These are phyloP conservation scores for cat (Felis catus) DNA, from an alignment of 2,113 vertebrate genomes.

Conservation along the genomic window F.catus_Fca126_mat1.0 CM031416.1:79142001-79142500, in stretches of 20 bases:
- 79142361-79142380: slow-evolving; percentile 13
- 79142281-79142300: slow-evolving; percentile 49
- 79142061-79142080: slow-evolving; percentile 77
- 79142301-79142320: slow-evolving; percentile 26
- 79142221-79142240: slow-evolving; percentile 27
- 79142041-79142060: slow-evolving; percentile 71
- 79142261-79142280: background rate
- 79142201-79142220: slow-evolving; percentile 63
- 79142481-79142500: slow-evolving; percentile 3
- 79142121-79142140: slow-evolving; percentile 41
- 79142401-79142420: background rate
- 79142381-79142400: slow-evolving; percentile 35
- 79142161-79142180: background rate
- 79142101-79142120: slow-evolving; percentile 63
- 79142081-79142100: slow-evolving; percentile 73
- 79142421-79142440: background rate
- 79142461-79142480: background rate
- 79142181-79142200: slow-evolving; percentile 52
- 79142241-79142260: slow-evolving; percentile 70
- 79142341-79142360: background rate
- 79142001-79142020: slow-evolving; percentile 70
- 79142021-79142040: slow-evolving; percentile 72
- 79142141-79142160: slow-evolving; percentile 65
- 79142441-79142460: background rate
- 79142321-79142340: slow-evolving; percentile 20